Conservation (phyloP, 2,888 invertebrate species). For the Acanthosoma haemorrhoidale region DNA sequence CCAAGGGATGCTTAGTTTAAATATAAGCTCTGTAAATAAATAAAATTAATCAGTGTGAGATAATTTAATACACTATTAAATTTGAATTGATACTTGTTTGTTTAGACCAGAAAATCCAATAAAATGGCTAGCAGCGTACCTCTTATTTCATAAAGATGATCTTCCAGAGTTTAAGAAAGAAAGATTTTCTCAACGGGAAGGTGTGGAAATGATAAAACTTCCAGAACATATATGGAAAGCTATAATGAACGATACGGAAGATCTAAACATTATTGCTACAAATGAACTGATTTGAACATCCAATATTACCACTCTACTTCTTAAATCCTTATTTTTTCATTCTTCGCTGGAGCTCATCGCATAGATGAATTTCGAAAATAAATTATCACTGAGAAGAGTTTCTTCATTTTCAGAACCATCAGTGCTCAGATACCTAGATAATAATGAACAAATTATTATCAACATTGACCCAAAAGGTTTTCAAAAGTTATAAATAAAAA, state of each 20-base stretch:
- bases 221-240: background rate
- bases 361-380: slow-evolving; percentile 20
- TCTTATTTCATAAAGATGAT: background rate
- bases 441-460: background rate
- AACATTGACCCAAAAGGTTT: too few species aligned
- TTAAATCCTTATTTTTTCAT: background rate
- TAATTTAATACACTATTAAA: too few species aligned
- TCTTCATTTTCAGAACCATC: slow-evolving; percentile 18
- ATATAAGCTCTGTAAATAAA: too few species aligned
- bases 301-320: background rate
- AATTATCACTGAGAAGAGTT: slow-evolving; percentile 18
- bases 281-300: background rate
- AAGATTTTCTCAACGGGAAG: background rate
- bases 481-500: too few species aligned
- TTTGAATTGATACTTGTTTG: too few species aligned
- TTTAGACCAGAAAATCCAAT: slow-evolving; percentile 4
- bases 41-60: too few species aligned
- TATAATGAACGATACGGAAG: background rate
- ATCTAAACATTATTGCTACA: background rate
- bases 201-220: background rate
- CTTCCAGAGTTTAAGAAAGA: background rate
- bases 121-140: background rate
- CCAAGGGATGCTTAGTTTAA: too few species aligned
- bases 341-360: slow-evolving; percentile 16
- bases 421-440: slow-evolving; percentile 14